phyloP scores from a whole-genome alignment of 2,888 invertebrate genomes.

The Watsonalla cultraria region DNA sequence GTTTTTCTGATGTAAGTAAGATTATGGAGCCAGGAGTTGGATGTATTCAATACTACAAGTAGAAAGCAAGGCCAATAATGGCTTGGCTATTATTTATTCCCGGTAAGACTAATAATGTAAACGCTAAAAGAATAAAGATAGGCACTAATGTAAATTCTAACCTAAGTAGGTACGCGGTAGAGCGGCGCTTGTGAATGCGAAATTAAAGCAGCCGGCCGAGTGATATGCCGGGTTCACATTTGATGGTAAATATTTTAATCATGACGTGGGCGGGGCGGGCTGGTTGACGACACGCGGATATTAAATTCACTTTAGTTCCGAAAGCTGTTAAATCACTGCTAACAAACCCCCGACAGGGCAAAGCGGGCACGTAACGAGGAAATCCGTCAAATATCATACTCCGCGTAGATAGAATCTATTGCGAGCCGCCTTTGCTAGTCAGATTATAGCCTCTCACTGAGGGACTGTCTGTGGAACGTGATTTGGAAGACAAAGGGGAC shows the following conservation, averaged over 20 bases:
- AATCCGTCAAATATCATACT: not conserved
- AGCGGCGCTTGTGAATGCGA: not conserved
- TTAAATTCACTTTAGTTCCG: slow-evolving; percentile 10
- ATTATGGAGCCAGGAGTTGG: no score
- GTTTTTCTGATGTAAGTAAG: no score
- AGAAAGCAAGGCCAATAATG: no score
- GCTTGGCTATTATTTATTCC: no score
- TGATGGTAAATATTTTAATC: slow-evolving; percentile 1
- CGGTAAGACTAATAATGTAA: no score
- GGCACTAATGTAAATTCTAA: no score
- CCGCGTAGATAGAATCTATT: not conserved
- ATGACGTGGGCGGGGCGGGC: not conserved
- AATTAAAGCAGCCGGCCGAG: not conserved
- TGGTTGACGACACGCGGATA: not conserved
- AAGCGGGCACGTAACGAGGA: slow-evolving; percentile 1
- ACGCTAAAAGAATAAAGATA: no score
- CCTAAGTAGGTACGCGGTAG: not conserved
- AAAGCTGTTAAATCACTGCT: slow-evolving; percentile 15
- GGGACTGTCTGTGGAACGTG: not conserved
- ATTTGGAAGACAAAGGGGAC: not conserved
- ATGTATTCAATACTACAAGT: no score
- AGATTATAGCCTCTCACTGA: not conserved
- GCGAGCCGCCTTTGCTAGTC: not conserved
- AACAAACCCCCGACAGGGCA: slow-evolving; percentile 14
- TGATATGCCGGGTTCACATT: not conserved